Evolutionary conservation across 2,888 invertebrate species (phyloP).

Genomic region (Oligia latruncula): DNA sequence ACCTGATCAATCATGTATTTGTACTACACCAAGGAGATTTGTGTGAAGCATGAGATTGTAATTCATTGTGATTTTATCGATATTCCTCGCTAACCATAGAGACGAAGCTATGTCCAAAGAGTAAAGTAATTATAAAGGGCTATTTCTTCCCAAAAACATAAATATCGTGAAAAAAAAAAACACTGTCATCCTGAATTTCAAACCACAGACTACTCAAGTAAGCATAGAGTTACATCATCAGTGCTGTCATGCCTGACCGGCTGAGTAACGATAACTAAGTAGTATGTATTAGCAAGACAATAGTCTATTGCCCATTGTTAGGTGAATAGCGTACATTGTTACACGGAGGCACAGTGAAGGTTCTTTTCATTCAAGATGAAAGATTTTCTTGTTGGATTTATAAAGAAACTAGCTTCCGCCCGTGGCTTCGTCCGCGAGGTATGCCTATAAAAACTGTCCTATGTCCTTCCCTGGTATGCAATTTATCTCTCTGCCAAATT

Average conservation of each 20-base stretch:
- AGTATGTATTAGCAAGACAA: conserved; percentile 44
- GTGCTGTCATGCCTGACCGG: conserved; percentile 29
- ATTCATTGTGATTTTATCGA: no score
- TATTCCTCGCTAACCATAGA: no score
- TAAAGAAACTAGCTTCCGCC: not conserved
- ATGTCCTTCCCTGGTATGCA: no score
- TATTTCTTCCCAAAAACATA: not conserved
- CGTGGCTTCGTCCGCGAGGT: no score
- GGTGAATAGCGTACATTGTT: conserved; percentile 19
- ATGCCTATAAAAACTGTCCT: no score
- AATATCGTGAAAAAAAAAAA: not conserved
- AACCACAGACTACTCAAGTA: conserved; percentile 2
- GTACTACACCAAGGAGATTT: no score
- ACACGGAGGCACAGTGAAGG: not conserved
- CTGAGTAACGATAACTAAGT: conserved; percentile 9
- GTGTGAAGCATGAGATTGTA: no score
- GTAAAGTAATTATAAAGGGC: no score
- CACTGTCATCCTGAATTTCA: not conserved
- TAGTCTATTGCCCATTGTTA: conserved; percentile 46
- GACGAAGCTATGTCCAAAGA: no score
- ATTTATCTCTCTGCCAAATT: no score
- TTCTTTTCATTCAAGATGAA: conserved; percentile 1
- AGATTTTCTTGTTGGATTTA: not conserved
- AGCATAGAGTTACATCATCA: conserved; percentile 39
- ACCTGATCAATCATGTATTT: no score